Evolutionary conservation across 2,113 vertebrate species (phyloP).

Genomic region (Petrocephalus microphthalmus): DNA sequence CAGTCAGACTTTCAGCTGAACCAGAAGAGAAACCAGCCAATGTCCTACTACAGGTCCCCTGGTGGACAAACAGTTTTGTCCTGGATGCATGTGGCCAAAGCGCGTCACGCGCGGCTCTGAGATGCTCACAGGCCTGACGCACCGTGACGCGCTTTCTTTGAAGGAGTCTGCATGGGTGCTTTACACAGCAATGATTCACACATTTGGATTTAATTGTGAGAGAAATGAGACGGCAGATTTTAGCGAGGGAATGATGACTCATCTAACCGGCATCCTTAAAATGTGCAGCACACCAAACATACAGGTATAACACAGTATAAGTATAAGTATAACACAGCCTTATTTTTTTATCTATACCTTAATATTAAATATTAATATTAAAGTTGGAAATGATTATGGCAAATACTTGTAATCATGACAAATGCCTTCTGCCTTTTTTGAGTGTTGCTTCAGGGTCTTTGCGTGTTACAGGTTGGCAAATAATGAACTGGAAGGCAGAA

Average conservation of each 20-base stretch:
- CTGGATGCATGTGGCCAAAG: neutral
- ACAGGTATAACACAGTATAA: no score
- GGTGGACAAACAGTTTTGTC: neutral
- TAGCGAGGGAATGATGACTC: neutral
- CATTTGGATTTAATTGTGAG: neutral
- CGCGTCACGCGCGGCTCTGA: neutral
- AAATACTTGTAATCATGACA: neutral
- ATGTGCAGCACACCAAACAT: neutral
- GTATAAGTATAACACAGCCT: neutral
- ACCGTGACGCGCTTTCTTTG: neutral
- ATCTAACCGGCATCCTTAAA: neutral
- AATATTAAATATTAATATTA: no score
- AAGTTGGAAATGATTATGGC: neutral
- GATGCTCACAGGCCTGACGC: neutral
- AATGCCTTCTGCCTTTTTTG: neutral
- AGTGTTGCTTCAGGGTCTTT: neutral
- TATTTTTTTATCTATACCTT: neutral
- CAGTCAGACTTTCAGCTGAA: neutral
- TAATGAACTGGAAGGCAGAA: neutral
- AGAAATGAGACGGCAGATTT: neutral
- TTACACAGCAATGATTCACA: neutral
- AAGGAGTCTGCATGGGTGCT: neutral
- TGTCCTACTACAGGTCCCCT: neutral
- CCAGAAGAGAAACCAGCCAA: neutral
- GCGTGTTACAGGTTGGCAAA: neutral